phyloP scores from a whole-genome alignment of 2,888 invertebrate species.

The Oscheius sp. region DNA sequence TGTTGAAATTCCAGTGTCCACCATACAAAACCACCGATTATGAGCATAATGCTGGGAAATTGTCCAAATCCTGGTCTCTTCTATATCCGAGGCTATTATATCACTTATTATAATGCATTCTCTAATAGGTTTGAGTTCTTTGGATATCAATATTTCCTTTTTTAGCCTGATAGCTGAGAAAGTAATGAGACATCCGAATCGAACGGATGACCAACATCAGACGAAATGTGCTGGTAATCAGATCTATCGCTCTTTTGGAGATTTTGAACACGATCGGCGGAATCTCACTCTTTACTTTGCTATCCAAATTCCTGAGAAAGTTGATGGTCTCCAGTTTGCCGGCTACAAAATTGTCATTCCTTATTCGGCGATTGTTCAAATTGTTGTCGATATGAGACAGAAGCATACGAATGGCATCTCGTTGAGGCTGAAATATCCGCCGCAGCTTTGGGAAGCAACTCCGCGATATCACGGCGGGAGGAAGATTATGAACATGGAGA shows the following conservation, averaged over 20 bases:
- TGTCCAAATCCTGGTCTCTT: conserved; percentile 52
- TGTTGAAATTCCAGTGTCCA: conserved; percentile 38
- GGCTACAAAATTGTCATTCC: conserved; percentile 45
- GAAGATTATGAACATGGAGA: conserved; percentile 37
- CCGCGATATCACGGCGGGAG: conserved; percentile 37
- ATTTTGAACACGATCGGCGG: conserved; percentile 55
- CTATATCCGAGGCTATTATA: conserved; percentile 52
- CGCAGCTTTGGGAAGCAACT: conserved; percentile 52
- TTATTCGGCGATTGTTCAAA: conserved; percentile 34
- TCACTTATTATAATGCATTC: conserved; percentile 42
- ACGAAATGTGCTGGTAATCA: conserved; percentile 21
- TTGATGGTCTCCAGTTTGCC: conserved; percentile 43
- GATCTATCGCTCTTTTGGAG: conserved; percentile 40
- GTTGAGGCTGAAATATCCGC: conserved; percentile 47
- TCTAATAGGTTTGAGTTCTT: conserved; percentile 37
- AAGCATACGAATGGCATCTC: conserved; percentile 34
- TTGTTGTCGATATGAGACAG: conserved; percentile 37
- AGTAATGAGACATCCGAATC: neutral
- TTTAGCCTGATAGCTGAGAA: neutral
- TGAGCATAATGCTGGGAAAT: conserved; percentile 45
- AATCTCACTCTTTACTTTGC: conserved; percentile 47
- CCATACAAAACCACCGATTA: conserved; percentile 38
- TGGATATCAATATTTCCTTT: neutral
- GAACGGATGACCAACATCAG: neutral
- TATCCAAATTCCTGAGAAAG: conserved; percentile 23